Conservation (phyloP, 2,113 vertebrate species). For the Hemiprocne comata region DNA sequence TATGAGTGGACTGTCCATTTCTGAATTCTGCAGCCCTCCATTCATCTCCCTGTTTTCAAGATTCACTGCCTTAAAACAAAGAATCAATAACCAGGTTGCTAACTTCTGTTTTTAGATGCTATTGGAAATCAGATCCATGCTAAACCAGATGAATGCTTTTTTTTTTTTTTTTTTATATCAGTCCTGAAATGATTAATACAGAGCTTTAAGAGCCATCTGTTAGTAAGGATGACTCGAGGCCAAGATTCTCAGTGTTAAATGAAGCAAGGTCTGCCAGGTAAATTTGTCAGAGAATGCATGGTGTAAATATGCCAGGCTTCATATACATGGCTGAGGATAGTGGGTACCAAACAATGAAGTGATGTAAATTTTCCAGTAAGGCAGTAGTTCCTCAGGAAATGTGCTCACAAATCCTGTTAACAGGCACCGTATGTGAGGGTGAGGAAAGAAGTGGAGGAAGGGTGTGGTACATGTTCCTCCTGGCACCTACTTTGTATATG, state of each 20-base stretch:
- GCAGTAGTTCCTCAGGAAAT: conserved; percentile 49
- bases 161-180: background rate
- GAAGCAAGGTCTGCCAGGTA: background rate
- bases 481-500: conserved; percentile 15
- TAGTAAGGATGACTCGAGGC: background rate
- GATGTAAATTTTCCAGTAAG: conserved; percentile 15
- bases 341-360: conserved; percentile 38
- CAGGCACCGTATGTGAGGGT: background rate
- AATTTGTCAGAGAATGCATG: background rate
- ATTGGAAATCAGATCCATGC: background rate
- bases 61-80: background rate
- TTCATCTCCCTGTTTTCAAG: background rate
- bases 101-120: background rate
- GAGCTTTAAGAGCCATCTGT: background rate
- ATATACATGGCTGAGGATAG: background rate
- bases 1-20: background rate
- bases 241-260: background rate
- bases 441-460: conserved; percentile 56
- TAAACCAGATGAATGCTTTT: background rate
- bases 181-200: background rate
- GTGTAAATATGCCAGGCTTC: background rate
- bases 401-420: conserved; percentile 30
- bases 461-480: conserved; percentile 42
- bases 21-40: background rate
- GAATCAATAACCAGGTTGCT: background rate